phyloP scores from a whole-genome alignment of 2,888 invertebrate species.

The Linnaemya vulpina region DNA sequence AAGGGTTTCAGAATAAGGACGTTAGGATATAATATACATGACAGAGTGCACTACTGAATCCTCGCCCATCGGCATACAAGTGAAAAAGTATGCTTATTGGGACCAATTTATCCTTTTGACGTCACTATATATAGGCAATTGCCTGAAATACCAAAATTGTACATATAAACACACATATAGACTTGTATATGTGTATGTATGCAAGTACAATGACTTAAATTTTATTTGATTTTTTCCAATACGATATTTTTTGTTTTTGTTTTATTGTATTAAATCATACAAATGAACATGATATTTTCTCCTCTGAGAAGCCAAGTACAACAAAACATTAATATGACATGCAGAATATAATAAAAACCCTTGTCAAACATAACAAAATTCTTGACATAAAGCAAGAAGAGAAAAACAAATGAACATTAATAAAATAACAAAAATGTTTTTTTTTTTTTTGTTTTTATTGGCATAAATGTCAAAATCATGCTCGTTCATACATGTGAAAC shows the following conservation, averaged over 20 bases:
- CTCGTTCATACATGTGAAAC: conserved; percentile 47
- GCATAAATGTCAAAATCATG: conserved; percentile 77
- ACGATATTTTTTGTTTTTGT: no score
- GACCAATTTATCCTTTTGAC: no score
- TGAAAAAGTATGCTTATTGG: no score
- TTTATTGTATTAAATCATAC: conserved; percentile 22
- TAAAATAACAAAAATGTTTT: conserved; percentile 68
- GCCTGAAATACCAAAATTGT: no score
- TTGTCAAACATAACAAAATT: conserved; percentile 74
- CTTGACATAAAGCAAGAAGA: conserved; percentile 57
- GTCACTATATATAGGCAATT: no score
- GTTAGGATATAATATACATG: no score
- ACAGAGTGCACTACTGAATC: no score
- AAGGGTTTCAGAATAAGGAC: no score
- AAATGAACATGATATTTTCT: conserved; percentile 46
- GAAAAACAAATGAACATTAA: conserved; percentile 46
- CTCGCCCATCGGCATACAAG: no score
- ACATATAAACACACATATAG: neutral
- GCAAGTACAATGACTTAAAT: conserved; percentile 23
- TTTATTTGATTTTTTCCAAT: neutral
- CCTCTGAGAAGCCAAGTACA: conserved; percentile 28
- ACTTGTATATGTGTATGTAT: neutral
- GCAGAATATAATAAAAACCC: conserved; percentile 73
- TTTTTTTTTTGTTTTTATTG: conserved; percentile 74
- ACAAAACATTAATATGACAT: conserved; percentile 53